Conservation (phyloP, 1,140 invertebrate species). For the Hyles vespertilio region DNA sequence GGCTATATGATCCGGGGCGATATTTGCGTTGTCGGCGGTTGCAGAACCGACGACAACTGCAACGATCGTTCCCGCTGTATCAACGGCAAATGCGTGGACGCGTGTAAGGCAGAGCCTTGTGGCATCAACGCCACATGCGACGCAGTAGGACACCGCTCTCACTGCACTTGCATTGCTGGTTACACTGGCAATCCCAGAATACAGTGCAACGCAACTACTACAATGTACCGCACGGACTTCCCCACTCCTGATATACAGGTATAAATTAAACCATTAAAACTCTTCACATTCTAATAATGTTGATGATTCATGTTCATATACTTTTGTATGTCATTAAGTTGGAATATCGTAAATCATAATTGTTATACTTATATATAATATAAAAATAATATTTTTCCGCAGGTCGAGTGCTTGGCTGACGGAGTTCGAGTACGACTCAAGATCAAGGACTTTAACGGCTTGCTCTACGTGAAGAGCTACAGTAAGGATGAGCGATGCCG, state of each 20-base stretch:
- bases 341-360: no score
- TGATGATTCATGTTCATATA: no score
- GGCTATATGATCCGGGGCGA: constrained; percentile 86
- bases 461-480: constrained; percentile 95
- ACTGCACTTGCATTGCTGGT: constrained; percentile 85
- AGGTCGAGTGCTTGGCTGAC: constrained; percentile 91
- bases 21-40: constrained; percentile 87
- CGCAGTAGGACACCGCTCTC: constrained; percentile 84
- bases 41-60: constrained; percentile 85
- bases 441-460: constrained; percentile 91
- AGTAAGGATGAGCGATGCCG: constrained; percentile 94
- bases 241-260: constrained; percentile 90
- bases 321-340: no score
- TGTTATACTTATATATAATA: constrained; percentile 2
- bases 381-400: constrained; percentile 7
- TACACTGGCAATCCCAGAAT: constrained; percentile 83
- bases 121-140: constrained; percentile 88
- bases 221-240: constrained; percentile 85
- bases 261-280: no score
- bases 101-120: constrained; percentile 82
- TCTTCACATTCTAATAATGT: no score
- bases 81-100: constrained; percentile 84
- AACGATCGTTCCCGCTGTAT: constrained; percentile 85
- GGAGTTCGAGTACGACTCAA: constrained; percentile 92
- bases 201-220: constrained; percentile 76